Evolutionary conservation across 2,888 invertebrate species (phyloP).

Genomic region (Onthophagus sagittarius): DNA sequence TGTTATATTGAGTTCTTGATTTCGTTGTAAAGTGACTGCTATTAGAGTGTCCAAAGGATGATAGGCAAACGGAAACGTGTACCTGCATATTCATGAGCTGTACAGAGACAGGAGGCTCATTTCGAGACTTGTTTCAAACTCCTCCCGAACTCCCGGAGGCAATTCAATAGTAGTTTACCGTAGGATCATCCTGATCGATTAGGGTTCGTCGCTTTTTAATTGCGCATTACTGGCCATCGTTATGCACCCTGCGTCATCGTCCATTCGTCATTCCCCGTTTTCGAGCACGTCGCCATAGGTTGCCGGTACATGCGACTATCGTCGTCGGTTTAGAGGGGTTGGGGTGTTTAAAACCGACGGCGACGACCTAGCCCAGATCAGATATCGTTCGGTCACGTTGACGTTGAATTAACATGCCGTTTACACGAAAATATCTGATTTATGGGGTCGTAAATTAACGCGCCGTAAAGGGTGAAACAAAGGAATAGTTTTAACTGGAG

Average conservation of each 20-base stretch:
- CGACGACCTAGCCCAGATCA: background rate
- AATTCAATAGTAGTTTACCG: constrained; percentile 22
- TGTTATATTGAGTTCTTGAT: background rate
- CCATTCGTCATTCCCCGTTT: background rate
- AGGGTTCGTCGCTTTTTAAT: constrained; percentile 29
- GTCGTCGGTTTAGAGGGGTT: too few relatives aligned
- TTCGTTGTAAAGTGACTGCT: background rate
- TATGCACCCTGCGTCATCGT: background rate
- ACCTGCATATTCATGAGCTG: constrained; percentile 15
- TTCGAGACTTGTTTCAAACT: constrained; percentile 16
- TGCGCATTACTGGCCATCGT: constrained; percentile 8
- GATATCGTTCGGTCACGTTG: background rate
- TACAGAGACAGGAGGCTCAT: constrained; percentile 5
- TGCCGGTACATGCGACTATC: background rate
- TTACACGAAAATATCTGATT: background rate
- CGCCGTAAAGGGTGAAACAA: background rate
- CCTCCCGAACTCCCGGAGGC: background rate
- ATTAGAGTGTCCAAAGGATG: background rate
- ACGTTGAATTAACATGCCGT: background rate
- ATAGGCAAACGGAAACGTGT: constrained; percentile 7
- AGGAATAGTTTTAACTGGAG: background rate
- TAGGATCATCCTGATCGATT: constrained; percentile 31
- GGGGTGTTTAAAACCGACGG: too few relatives aligned
- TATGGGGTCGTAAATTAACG: background rate
- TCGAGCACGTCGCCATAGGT: background rate